Percentiles rank a stretch among this genome's conserved stretches.
These are phyloP conservation scores for Sebastes glaucus DNA, from an alignment of 2,797 vertebrate genomes.

Conservation along the genomic window DNA sequence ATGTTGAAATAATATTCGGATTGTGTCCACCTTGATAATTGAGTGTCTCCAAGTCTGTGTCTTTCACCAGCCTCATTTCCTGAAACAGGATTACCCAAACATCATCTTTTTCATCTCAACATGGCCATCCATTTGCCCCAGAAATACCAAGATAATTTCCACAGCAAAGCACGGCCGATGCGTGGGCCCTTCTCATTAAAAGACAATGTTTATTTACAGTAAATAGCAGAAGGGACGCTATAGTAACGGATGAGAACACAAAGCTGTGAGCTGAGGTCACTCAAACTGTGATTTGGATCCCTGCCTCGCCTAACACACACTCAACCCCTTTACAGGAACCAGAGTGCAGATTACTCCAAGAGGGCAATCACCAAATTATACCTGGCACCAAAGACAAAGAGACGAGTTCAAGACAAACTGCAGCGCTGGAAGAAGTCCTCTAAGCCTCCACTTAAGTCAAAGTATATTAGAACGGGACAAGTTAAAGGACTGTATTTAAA, in stretches of 20 bases:
- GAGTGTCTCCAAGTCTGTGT: conserved; percentile 20
- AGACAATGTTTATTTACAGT: conserved; percentile 71
- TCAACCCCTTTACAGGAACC: conserved; percentile 61
- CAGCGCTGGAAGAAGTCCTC: conserved; percentile 2
- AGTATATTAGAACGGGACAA: background rate
- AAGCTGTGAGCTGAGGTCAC: conserved; percentile 70
- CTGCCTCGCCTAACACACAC: conserved; percentile 53
- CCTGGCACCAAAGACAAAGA: conserved; percentile 42
- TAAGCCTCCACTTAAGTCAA: background rate
- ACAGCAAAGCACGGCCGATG: background rate
- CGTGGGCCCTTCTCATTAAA: conserved; percentile 37
- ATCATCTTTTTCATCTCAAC: conserved; percentile 27
- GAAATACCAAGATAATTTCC: conserved; percentile 33
- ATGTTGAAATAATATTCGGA: conserved; percentile 7
- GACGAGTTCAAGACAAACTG: conserved; percentile 27
- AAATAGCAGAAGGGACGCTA: conserved; percentile 64
- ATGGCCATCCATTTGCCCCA: conserved; percentile 5
- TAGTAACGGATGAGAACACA: conserved; percentile 73
- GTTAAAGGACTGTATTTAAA: background rate
- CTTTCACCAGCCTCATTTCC: conserved; percentile 46
- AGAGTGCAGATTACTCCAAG: conserved; percentile 43
- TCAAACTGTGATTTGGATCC: conserved; percentile 66
- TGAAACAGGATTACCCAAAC: conserved; percentile 38
- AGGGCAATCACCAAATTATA: conserved; percentile 59
- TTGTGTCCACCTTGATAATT: conserved; percentile 40